These are phyloP conservation scores for Plagiodera versicolora DNA, from an alignment of 2,888 invertebrate species.

Conservation along the genomic window DNA sequence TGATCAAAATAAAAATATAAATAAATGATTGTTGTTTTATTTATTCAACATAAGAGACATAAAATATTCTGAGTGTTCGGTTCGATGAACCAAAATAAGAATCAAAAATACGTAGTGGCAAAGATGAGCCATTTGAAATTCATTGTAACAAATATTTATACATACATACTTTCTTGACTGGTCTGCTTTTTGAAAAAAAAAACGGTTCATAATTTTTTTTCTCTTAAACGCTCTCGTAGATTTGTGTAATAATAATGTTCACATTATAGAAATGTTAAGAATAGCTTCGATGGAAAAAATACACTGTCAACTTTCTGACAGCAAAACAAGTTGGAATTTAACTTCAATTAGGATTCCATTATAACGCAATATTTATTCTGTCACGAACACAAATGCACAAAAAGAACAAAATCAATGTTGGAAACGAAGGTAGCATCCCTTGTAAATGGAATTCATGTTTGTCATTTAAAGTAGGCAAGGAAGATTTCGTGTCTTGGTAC, in stretches of 20 bases:
- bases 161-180: too few species aligned
- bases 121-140: too few species aligned
- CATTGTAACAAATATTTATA: too few species aligned
- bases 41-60: too few species aligned
- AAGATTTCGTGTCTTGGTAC: constrained; percentile 50
- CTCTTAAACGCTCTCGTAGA: too few species aligned
- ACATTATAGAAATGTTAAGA: neutral
- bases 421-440: neutral
- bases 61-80: too few species aligned
- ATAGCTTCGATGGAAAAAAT: neutral
- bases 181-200: too few species aligned
- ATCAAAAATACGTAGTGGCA: too few species aligned
- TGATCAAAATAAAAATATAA: neutral
- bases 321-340: neutral
- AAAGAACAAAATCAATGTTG: neutral
- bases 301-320: neutral
- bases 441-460: constrained; percentile 46
- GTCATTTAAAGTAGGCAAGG: constrained; percentile 50
- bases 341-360: neutral
- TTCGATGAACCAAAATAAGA: too few species aligned
- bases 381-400: neutral
- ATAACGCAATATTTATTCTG: neutral
- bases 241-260: too few species aligned
- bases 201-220: too few species aligned
- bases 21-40: neutral